Evolutionary conservation across 2,888 invertebrate genomes (phyloP), one percentile per base, ranked within the genome.

Genomic region (Sesamia inferens): DNA sequence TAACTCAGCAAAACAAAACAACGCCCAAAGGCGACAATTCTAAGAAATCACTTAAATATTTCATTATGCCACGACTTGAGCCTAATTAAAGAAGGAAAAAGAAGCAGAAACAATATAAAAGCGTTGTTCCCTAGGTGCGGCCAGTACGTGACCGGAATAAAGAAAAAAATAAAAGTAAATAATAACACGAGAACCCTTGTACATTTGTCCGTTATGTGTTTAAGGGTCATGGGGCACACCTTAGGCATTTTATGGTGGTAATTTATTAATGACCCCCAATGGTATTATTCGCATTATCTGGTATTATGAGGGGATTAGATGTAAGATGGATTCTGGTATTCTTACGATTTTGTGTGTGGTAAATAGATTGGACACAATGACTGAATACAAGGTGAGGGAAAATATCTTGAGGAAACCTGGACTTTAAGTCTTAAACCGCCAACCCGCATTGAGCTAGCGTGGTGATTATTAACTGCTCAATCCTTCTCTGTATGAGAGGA

Each of bases 81-180:
- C 85, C 89, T 92, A 93, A 93, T 93, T 93, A 92, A 91, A 90
- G 89, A 89, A 88, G 89, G 90, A 88, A 90, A 87, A 85, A 89
- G 87, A 79, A 86, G 79, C 76, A 85, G 89, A 92, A 92, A 91
- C 91, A 92, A 92, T 90, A 91, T 88, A 89, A 89, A 87, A 85
- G 86, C 79, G 79, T 86, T 87, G 86, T 86, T 88, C 87, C 87
- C 87, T 77, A 86, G 87, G 84, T 87, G 89, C 88, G 88, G 89
- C 85, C 87, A 81, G 82, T 84, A 90, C 93, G 93, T 93, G 93
- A 89, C 86, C 79, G 39, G 91, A 87, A 82, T 92, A 73, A 77
- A 78, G 86, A 92, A 88, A 88, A 77, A 65, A 71, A 76, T 78
- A 82, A 82, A 82, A 85, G 78, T 85, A 85, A 85, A 85, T 86